Evolutionary conservation across 2,797 vertebrate species (phyloP).

Genomic region (Leptatherina wallacei): DNA sequence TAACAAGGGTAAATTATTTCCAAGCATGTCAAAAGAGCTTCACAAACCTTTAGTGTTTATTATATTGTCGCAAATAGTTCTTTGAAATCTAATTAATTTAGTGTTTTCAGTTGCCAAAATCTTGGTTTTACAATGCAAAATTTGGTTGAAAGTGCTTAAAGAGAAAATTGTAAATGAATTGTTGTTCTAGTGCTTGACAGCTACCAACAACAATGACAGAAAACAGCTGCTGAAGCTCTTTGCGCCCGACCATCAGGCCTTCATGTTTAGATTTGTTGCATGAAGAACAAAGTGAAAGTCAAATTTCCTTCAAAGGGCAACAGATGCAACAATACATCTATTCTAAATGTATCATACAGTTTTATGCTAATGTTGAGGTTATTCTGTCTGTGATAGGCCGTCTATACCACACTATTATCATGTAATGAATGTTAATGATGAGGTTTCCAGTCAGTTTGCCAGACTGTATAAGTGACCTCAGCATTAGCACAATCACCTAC

Average conservation of each 20-base stretch:
- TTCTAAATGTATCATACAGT: not conserved
- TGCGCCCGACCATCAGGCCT: not conserved
- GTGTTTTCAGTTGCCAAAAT: not conserved
- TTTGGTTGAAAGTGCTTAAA: slow-evolving; percentile 8
- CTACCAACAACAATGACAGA: not conserved
- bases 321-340: not conserved
- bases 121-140: not conserved
- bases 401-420: slow-evolving; percentile 27
- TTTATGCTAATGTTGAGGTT: slow-evolving; percentile 72
- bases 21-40: not conserved
- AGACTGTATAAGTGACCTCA: slow-evolving; percentile 71
- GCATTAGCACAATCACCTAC: slow-evolving; percentile 57
- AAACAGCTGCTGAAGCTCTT: slow-evolving; percentile 4
- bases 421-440: slow-evolving; percentile 53
- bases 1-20: no score
- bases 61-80: not conserved
- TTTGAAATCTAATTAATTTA: not conserved
- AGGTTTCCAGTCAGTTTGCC: slow-evolving; percentile 62
- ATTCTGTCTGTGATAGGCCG: slow-evolving; percentile 20
- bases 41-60: not conserved
- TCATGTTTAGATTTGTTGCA: not conserved
- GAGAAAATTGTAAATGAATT: not conserved
- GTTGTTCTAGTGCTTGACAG: not conserved
- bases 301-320: not conserved
- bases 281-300: not conserved